Conservation (phyloP, 2,797 vertebrate genomes). For the Australoheros facetus region DNA sequence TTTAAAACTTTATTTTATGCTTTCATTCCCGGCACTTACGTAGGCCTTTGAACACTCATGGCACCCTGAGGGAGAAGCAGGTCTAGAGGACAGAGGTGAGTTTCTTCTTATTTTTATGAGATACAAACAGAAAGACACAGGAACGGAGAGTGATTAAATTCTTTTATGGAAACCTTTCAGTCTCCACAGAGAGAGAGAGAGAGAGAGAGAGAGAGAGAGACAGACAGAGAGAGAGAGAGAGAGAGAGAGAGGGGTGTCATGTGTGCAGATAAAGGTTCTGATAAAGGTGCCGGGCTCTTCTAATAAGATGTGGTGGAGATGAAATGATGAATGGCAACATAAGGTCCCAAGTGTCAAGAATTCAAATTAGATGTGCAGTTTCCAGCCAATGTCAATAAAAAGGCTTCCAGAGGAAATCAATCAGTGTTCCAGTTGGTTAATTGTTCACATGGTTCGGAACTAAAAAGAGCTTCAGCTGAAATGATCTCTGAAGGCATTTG, state of each 20-base stretch:
- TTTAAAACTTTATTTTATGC: not conserved
- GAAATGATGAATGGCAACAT: not conserved
- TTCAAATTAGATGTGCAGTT: not conserved
- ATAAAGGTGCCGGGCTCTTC: not conserved
- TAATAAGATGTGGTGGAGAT: not conserved
- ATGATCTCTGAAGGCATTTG: not conserved
- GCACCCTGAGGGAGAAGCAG: not conserved
- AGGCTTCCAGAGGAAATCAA: not conserved
- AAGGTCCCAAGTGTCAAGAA: not conserved
- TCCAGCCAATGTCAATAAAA: not conserved
- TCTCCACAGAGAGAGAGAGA: not conserved
- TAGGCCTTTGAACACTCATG: not conserved
- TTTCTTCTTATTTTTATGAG: not conserved
- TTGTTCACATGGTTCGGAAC: not conserved
- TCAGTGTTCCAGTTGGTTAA: not conserved
- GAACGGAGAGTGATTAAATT: not conserved
- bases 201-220: not conserved
- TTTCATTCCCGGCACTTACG: not conserved
- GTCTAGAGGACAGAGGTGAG: not conserved
- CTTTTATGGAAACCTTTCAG: not conserved
- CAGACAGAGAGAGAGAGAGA: not conserved
- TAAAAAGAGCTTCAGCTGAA: not conserved
- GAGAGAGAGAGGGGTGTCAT: not conserved
- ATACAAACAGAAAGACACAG: not conserved
- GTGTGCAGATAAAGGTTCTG: not conserved